Conservation (phyloP, 2,888 invertebrate species). For the Tetragonisca angustula region DNA sequence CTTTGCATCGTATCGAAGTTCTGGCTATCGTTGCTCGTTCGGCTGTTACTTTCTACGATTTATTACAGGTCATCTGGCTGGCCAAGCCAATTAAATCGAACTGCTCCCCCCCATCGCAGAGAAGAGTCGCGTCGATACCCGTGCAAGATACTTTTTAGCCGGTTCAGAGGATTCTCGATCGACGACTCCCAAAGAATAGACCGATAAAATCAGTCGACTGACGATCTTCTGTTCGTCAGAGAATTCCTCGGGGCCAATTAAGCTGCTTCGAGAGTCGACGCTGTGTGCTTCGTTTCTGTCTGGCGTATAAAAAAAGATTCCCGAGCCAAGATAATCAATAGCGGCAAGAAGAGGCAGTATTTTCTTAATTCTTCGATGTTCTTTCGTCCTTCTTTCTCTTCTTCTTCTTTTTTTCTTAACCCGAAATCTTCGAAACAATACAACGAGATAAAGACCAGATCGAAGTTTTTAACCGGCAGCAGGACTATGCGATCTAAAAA, state of each 20-base stretch:
- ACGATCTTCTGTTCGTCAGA: not conserved
- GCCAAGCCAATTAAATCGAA: conserved; percentile 38
- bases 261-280: not conserved
- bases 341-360: not conserved
- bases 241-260: not conserved
- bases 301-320: not conserved
- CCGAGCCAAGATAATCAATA: not conserved
- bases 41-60: conserved; percentile 34
- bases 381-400: not conserved
- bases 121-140: conserved; percentile 10
- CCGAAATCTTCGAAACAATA: not conserved
- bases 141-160: conserved; percentile 20
- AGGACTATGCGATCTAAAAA: not conserved
- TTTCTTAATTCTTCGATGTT: not conserved
- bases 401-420: not conserved
- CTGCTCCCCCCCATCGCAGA: not conserved
- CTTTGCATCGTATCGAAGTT: not conserved
- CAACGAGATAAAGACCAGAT: not conserved
- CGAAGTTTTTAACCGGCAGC: not conserved
- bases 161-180: conserved; percentile 12
- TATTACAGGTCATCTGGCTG: conserved; percentile 30
- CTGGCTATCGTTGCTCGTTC: not conserved
- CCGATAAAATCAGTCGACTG: conserved; percentile 8
- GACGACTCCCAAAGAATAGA: not conserved
- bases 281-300: not conserved